Evolutionary conservation across 2,113 vertebrate genomes (phyloP).

Genomic region (Lophura nycthemera): DNA sequence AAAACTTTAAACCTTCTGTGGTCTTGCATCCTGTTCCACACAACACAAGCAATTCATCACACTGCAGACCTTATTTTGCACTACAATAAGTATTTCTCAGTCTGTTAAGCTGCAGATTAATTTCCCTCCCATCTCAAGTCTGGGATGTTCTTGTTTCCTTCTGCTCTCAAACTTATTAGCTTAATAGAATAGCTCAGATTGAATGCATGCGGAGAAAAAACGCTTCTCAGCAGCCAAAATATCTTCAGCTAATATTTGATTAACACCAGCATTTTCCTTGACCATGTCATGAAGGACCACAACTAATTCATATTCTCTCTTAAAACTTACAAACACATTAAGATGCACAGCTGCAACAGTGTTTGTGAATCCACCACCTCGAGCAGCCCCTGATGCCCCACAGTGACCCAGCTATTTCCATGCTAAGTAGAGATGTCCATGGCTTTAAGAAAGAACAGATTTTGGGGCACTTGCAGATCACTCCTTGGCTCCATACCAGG

Average conservation of each 20-base stretch:
- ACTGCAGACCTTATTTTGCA: not conserved
- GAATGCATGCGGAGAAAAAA: not conserved
- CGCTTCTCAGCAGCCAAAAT: not conserved
- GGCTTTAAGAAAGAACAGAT: rapidly evolving
- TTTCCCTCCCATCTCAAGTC: not conserved
- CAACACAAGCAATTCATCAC: not conserved
- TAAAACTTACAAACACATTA: not conserved
- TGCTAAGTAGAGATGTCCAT: not conserved
- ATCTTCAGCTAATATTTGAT: not conserved
- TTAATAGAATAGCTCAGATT: not conserved
- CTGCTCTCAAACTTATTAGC: not conserved
- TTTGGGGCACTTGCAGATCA: not conserved
- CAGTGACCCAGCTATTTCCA: not conserved
- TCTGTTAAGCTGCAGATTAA: slow-evolving; percentile 15
- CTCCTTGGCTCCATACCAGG: not conserved
- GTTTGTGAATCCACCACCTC: rapidly evolving
- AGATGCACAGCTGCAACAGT: rapidly evolving
- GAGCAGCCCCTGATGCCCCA: not conserved
- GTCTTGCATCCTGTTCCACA: not conserved
- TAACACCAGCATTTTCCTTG: not conserved
- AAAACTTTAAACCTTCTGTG: not conserved
- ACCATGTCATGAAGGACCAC: not conserved
- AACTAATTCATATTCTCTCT: not conserved
- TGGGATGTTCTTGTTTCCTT: not conserved
- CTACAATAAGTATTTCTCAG: not conserved